Evolutionary conservation across 2,888 invertebrate genomes (phyloP), one percentile per base, ranked within the genome.

Genomic region (Diarsia rubi): DNA sequence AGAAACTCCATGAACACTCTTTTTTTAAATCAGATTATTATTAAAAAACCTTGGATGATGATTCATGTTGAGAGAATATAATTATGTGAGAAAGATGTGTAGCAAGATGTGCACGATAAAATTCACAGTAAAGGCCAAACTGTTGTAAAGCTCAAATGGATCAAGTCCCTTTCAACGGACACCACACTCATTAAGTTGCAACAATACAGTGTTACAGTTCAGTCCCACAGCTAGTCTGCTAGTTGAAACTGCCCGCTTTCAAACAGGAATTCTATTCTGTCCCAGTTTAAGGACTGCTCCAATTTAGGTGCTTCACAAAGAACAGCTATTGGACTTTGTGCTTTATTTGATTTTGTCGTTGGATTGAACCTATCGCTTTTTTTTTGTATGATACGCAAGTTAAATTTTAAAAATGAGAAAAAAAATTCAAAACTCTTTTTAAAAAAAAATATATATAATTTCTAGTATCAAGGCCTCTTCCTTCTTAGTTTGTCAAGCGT

Each of bases 191-290:
- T 69, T 12, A 16, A 16, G 3, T 37, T 54, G n/a, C 42, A 14
- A 21, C 47, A 47, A n/a, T 3, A 24, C 31, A 42, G 3, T 49
- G 49, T 68, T 62, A 79, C 80, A 45, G 12, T 52, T 45, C 63
- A 69, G 78, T 81, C 63, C n/a, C 21, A 81, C 24, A 52, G 62
- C 5, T 19, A 27, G 1, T n/a, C 54, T 11, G 9, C 31, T 60
- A 73, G 68, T 73, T 73, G 64, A 57, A 77, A 31, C 67, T 42
- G 68, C 54, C 52, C 60, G 78, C 49, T 64, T 78, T 75, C 71
- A 69, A 57, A 75, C 31, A 60, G 74, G 73, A 79, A 64, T 79
- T 85, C 79, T 75, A 82, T 78, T 74, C 84, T 65, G 73, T 66
- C 52, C 63, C 54, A 78, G 74, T 79, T 81, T 64, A 67, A 75